Evolutionary conservation across 2,888 invertebrate species (phyloP), one percentile per base, ranked within the genome.

Genomic region (Junonia oenone): DNA sequence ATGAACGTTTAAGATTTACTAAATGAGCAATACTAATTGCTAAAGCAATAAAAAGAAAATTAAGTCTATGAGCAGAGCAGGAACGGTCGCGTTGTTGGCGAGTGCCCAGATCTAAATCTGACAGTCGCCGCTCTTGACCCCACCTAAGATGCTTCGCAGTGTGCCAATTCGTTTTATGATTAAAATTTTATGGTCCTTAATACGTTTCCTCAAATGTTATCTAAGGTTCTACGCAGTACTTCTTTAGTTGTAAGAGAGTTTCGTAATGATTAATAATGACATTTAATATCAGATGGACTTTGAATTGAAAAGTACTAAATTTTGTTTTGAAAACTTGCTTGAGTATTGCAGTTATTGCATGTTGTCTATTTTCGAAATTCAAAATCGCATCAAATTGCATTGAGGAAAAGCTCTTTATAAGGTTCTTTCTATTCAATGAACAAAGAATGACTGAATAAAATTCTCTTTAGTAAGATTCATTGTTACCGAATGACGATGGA

Each of bases 401-500:
- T 43, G 35, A 45, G 33, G 26, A 49, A 51, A 50, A 51, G 40
- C 19, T 47, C 26, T 55, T 54, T 33, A 45, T 27, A 52, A 45
- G 47, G 22, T 48, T 47, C 17, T 19, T 73, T 76, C 72, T 76
- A 76, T 67, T 67, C 69, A 78, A 78, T 76, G 81, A 80, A 78
- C 73, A 75, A 72, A 75, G 76, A 77, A 82, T 89, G 89, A 89
- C 85, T 86, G 65, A 76, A 79, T 81, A 78, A 83, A 81, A 76
- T 79, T 79, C 72, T 65, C 75, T 76, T 65, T 68, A 69, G 55
- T 72, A 66, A 73, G 69, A 70, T 72, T 80, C 74, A 83, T 89
- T 89, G 87, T 87, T 72, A 70, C 71, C 67, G 78, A 82, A 86
- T 90, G 90, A 90, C 90, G 84, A 68, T 75, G 90, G 81, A 80